Conservation (phyloP, 2,113 vertebrate genomes). For the Dicaeum eximium region DNA sequence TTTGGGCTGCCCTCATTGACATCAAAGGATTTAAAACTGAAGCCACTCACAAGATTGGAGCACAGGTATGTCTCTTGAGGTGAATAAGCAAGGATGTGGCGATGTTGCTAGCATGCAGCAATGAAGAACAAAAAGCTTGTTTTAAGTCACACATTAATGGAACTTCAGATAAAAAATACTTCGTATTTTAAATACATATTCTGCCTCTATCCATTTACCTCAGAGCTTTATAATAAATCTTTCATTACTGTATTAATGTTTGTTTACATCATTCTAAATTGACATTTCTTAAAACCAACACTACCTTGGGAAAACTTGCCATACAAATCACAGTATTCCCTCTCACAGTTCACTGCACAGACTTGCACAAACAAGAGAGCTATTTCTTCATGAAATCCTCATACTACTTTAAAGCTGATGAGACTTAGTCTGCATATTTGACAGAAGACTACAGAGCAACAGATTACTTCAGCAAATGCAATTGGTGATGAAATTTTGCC, state of each 20-base stretch:
- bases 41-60: background rate
- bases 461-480: background rate
- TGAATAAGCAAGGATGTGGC: background rate
- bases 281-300: background rate
- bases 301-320: background rate
- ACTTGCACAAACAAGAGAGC: background rate
- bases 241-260: background rate
- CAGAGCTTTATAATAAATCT: background rate
- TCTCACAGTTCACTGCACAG: background rate
- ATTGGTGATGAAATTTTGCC: background rate
- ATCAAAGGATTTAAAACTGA: background rate
- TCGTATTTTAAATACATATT: background rate
- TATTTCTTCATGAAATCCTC: background rate
- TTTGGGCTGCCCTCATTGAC: background rate
- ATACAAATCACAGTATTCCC: background rate
- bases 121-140: background rate
- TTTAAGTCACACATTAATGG: background rate
- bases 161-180: background rate
- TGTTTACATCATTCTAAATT: background rate
- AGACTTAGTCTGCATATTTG: background rate
- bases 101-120: background rate
- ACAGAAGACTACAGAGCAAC: background rate
- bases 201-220: background rate
- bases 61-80: background rate
- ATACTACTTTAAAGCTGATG: conserved; percentile 13